These are phyloP conservation scores for Alloplasta piceator DNA, from an alignment of 2,888 invertebrate species.

Conservation along the genomic window DNA sequence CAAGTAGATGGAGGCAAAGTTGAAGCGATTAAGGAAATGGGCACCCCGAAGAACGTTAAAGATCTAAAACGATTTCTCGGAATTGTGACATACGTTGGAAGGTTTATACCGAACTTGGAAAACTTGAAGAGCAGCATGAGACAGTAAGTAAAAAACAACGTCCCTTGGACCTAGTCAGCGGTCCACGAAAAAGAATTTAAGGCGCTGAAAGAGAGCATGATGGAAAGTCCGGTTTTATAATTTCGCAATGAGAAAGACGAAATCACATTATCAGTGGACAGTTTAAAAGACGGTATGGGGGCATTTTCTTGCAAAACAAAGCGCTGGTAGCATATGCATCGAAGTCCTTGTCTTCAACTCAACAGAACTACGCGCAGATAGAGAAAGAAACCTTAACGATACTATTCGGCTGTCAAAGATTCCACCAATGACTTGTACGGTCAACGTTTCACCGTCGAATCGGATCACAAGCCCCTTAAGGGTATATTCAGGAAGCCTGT, in stretches of 20 bases:
- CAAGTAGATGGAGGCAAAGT: constrained; percentile 65
- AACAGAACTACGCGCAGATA: constrained; percentile 72
- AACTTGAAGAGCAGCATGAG: constrained; percentile 62
- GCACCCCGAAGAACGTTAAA: constrained; percentile 64
- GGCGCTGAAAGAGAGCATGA: constrained; percentile 64
- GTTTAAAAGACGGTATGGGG: constrained; percentile 57
- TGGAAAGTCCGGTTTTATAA: constrained; percentile 48
- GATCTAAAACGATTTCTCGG: constrained; percentile 71
- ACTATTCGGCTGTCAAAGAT: constrained; percentile 67
- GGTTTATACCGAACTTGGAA: constrained; percentile 72
- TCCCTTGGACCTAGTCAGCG: constrained; percentile 69
- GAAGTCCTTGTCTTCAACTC: constrained; percentile 68
- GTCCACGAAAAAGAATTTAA: constrained; percentile 69
- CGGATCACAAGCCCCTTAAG: constrained; percentile 71
- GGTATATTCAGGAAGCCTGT: constrained; percentile 68
- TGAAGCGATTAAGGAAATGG: constrained; percentile 67
- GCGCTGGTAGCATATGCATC: constrained; percentile 71
- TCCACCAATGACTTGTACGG: constrained; percentile 71
- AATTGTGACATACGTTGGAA: constrained; percentile 70
- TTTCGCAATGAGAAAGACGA: constrained; percentile 47
- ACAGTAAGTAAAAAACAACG: constrained; percentile 69
- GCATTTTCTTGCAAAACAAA: constrained; percentile 69
- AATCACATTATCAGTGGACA: constrained; percentile 61
- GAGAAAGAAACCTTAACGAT: constrained; percentile 73
- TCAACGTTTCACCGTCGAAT: constrained; percentile 68